These are phyloP conservation scores for Drosophila bocqueti DNA, from an alignment of 1,140 invertebrate species.

Conservation along the genomic window DNA sequence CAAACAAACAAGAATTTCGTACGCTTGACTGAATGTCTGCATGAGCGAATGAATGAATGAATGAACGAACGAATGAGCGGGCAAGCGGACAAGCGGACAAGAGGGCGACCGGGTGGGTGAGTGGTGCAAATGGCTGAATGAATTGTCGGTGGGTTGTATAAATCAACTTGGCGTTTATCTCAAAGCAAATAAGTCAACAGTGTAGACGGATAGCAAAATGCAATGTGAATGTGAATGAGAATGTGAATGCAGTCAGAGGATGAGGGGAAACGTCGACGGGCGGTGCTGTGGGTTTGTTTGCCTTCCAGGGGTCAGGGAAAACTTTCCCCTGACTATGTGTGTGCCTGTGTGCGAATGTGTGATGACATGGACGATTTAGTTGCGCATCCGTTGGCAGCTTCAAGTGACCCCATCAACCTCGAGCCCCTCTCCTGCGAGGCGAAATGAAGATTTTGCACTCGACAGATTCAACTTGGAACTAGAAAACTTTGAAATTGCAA, in stretches of 20 bases:
- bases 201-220: conserved; percentile 79
- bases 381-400: conserved; percentile 59
- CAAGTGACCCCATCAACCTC: conserved; percentile 49
- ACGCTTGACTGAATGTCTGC: conserved; percentile 76
- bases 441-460: conserved; percentile 45
- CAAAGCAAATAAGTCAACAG: conserved; percentile 83
- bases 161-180: conserved; percentile 83
- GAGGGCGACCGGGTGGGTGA: conserved; percentile 24
- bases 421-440: conserved; percentile 1
- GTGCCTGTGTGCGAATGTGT: conserved; percentile 18
- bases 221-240: conserved; percentile 67
- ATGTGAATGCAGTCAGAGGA: conserved; percentile 29
- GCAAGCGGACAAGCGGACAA: conserved; percentile 27
- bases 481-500: conserved; percentile 37
- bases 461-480: conserved; percentile 42
- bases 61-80: conserved; percentile 3
- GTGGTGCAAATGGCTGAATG: conserved; percentile 78
- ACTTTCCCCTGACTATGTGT: conserved; percentile 15
- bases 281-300: conserved; percentile 4
- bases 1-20: conserved; percentile 81
- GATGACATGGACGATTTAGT: conserved; percentile 80
- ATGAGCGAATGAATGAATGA: conserved; percentile 56
- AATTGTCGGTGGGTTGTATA: conserved; percentile 82
- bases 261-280: neutral
- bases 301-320: conserved; percentile 10